Percentiles rank a stretch among this genome's conserved stretches.
Evolutionary conservation across 2,797 vertebrate species (phyloP).

Genomic region (Poecile montanus): DNA sequence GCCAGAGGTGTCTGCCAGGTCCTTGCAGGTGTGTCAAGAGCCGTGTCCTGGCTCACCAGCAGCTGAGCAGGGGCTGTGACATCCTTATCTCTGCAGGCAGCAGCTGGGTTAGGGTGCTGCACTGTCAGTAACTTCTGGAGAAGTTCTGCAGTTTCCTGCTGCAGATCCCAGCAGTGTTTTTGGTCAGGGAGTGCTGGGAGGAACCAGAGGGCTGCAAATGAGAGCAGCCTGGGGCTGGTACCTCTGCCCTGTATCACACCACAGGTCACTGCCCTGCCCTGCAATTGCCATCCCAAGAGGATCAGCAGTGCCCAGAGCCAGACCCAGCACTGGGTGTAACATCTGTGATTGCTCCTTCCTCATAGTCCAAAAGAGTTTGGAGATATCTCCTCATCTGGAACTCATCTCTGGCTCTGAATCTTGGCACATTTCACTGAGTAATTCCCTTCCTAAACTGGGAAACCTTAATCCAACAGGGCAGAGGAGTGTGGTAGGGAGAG

Average conservation of each 20-base stretch:
- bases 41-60: neutral
- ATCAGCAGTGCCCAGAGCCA: too few species aligned
- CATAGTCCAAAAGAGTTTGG: neutral
- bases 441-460: neutral
- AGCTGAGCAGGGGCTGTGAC: neutral
- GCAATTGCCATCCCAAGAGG: neutral
- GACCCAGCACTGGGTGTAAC: neutral
- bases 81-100: neutral
- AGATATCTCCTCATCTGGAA: neutral
- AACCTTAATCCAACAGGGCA: neutral
- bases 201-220: neutral
- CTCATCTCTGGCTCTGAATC: neutral
- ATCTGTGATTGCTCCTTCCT: neutral
- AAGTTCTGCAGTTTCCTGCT: neutral
- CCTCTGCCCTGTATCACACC: neutral
- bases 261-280: neutral
- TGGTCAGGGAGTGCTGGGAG: neutral
- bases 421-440: neutral
- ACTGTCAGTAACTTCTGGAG: neutral
- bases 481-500: neutral
- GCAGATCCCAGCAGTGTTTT: fast-evolving
- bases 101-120: neutral
- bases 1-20: neutral
- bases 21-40: neutral
- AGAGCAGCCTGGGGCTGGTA: neutral